Evolutionary conservation across 2,797 vertebrate species (phyloP), one percentile per base, ranked within the genome.

Genomic region (Catharus ustulatus): DNA sequence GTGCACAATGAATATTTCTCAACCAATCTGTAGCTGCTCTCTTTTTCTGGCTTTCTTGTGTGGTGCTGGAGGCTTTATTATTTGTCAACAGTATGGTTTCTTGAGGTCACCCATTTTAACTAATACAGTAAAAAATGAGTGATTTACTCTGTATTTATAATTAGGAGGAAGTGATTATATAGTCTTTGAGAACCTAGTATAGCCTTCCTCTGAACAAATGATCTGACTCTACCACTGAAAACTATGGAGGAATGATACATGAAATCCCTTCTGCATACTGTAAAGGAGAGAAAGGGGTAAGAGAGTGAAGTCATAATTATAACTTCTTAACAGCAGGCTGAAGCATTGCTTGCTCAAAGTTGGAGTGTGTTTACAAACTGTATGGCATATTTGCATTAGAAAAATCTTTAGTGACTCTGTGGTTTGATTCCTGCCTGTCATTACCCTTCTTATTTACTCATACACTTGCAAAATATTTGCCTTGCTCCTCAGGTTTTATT

Each of bases 361-460:
- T 52, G 43, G 69, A 91, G 22, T 74, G 9, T 74, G 64, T 23
- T 2, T 81, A 66, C 52, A 71, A 87, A 84, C 58, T 3, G 1
- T 68, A 40, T 0, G 0, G n/a, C 2, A 0, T 91, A 68, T 93
- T 87, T 96, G 73, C 79, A 40, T 89, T 93, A 61, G 68, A 81
- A 91, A 77, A 89, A 57, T 89, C 63, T 87, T 94, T 62, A 42
- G 52, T 87, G 72, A 46, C 52, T 69, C 42, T 17, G 22, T 91
- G 61, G 23, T 94, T 93, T 94, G 90, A 89, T 94, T 81, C 59
- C 75, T 93, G 62, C 61, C 72, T 94, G 76, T 92, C 91, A n/a
- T 95, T 96, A 72, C 64, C 49, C 46, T 94, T 90, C 80, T 85
- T 93, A 91, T 87, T 97, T 96, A 92, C 75, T 94, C 69, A 80